Percentiles rank a stretch among this genome's conserved stretches.
These are phyloP conservation scores for Muraenolepis orangiensis DNA, from an alignment of 2,797 vertebrate species.

Conservation along the genomic window DNA sequence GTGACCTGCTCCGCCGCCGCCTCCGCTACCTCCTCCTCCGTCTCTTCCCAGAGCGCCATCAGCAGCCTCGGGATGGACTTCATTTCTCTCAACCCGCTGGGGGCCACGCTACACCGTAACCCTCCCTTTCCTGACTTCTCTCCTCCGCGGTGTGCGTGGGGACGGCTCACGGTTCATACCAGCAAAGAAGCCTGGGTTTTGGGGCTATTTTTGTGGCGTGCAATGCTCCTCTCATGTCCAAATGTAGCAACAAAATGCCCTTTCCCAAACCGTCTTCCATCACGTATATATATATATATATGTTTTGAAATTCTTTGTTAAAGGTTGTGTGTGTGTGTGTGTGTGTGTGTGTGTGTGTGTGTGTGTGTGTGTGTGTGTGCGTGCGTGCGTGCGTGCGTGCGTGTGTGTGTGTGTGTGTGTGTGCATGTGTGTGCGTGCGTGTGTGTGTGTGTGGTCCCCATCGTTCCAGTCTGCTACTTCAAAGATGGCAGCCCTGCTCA, in stretches of 20 bases:
- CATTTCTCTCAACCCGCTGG: slow-evolving; percentile 31
- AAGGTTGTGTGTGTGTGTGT: too few relatives aligned
- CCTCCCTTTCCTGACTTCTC: slow-evolving; percentile 3
- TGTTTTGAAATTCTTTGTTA: too few relatives aligned
- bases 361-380: too few relatives aligned
- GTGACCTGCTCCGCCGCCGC: slow-evolving; percentile 54
- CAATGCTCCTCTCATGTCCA: neutral
- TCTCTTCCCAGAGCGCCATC: neutral
- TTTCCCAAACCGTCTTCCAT: too few relatives aligned
- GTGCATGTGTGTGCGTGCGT: too few relatives aligned
- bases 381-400: too few relatives aligned
- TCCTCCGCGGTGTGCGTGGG: neutral
- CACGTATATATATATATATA: too few relatives aligned
- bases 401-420: too few relatives aligned
- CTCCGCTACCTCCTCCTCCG: slow-evolving; percentile 11
- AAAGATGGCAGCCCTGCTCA: neutral
- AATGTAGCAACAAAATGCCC: neutral
- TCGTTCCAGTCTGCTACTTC: neutral
- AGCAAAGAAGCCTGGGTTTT: neutral
- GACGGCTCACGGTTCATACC: neutral
- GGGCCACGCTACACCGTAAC: slow-evolving; percentile 30
- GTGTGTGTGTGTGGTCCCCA: neutral
- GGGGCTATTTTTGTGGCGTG: neutral
- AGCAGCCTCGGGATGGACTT: slow-evolving; percentile 15
- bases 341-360: too few relatives aligned